These are phyloP conservation scores for Drosophila rhopaloa DNA, from an alignment of 1,140 invertebrate genomes.

Conservation along the genomic window DNA sequence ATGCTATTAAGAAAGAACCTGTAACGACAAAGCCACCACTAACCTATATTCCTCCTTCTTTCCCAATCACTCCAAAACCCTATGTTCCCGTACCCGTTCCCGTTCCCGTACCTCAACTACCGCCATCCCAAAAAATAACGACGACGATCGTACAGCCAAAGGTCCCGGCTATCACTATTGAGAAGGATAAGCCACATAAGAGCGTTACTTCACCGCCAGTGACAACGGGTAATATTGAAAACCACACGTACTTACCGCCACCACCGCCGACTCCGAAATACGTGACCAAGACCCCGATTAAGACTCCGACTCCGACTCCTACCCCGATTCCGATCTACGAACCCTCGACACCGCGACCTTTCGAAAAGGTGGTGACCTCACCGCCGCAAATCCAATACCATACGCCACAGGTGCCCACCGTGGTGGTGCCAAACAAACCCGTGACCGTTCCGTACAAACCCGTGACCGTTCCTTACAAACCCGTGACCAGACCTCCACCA, in stretches of 20 bases:
- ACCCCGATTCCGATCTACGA: conserved; percentile 16
- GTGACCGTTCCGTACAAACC: conserved; percentile 2
- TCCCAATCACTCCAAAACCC: conserved; percentile 59
- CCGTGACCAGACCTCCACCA: conserved; percentile 3
- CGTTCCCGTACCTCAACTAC: conserved; percentile 46
- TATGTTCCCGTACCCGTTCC: conserved; percentile 68
- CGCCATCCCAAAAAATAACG: conserved; percentile 55
- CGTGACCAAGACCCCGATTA: conserved; percentile 35
- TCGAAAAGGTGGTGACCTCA: conserved; percentile 36
- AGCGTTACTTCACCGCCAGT: conserved; percentile 62
- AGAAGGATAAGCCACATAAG: conserved; percentile 71
- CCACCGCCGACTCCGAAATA: conserved; percentile 33
- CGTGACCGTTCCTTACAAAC: conserved; percentile 25
- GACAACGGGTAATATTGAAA: conserved; percentile 74
- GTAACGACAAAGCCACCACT: conserved; percentile 64
- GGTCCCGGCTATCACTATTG: conserved; percentile 79
- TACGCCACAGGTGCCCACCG: conserved; percentile 38
- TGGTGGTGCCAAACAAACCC: not conserved
- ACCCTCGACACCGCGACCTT: conserved; percentile 54
- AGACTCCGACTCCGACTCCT: conserved; percentile 3
- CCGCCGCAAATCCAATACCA: conserved; percentile 52
- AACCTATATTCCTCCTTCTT: conserved; percentile 82
- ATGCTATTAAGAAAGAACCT: conserved; percentile 64
- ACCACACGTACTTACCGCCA: conserved; percentile 51
- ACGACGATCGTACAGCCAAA: conserved; percentile 70